Percentiles rank a stretch among this genome's conserved stretches.
Evolutionary conservation across 2,113 vertebrate species (phyloP).

Genomic region (Cryptotis parvus): DNA sequence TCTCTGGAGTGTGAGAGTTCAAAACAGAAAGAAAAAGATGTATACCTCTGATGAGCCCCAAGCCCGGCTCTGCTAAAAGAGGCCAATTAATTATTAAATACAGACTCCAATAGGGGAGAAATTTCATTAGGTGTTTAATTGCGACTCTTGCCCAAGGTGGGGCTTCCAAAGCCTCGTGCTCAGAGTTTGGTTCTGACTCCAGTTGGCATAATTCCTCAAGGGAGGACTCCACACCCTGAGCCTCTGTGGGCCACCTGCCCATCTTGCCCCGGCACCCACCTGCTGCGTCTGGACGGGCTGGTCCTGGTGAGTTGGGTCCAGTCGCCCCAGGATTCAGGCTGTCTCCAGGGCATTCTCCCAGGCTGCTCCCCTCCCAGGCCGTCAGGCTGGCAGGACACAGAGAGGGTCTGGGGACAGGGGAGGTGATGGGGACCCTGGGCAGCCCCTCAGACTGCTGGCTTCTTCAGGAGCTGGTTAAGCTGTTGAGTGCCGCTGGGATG

Average conservation of each 20-base stretch:
- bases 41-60: slow-evolving; percentile 89
- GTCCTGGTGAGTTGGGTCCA: too few species aligned
- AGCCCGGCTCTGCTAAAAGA: slow-evolving; percentile 83
- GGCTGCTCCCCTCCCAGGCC: too few species aligned
- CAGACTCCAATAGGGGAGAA: slow-evolving; percentile 87
- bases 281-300: too few species aligned
- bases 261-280: accelerated
- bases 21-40: slow-evolving; percentile 77
- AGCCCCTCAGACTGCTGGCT: too few species aligned
- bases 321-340: too few species aligned
- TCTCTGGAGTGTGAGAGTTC: slow-evolving; percentile 77
- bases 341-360: too few species aligned
- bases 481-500: too few species aligned
- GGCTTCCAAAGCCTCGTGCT: slow-evolving; percentile 79
- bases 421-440: too few species aligned
- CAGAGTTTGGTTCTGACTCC: slow-evolving; percentile 65
- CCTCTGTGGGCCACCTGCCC: not conserved
- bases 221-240: not conserved
- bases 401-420: too few species aligned
- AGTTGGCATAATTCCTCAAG: not conserved
- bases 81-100: slow-evolving; percentile 91
- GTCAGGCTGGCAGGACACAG: too few species aligned
- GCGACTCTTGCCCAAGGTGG: slow-evolving; percentile 80
- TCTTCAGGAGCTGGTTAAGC: too few species aligned
- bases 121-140: slow-evolving; percentile 93